Evolutionary conservation across 1,140 invertebrate species (phyloP), one percentile per base, ranked within the genome.

Genomic region (Cotesia vestalis): DNA sequence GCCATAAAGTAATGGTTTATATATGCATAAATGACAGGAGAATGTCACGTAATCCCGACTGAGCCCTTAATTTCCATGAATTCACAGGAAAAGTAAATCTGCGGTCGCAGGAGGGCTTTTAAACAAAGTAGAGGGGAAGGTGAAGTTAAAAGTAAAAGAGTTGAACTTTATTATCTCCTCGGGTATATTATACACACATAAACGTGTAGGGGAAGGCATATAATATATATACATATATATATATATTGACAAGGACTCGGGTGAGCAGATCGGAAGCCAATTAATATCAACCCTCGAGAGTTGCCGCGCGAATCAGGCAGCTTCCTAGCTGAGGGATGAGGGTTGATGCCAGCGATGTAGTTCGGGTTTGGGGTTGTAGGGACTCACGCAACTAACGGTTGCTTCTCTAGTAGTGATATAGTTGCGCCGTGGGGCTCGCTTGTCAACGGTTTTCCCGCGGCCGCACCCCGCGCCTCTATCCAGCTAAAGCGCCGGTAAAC

Each of bases 231-330:
- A 35, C 27, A 34, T 27, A 60, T 60, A 34, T 11, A 60, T 35
- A 35, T 17, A 34, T 11, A 14, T 12, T 55, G 27, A 12, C 17
- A 53, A 57, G 70, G 27, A 40, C 17, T 20, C 4, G 40, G 40
- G 68, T 52, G 73, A 52, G 70, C 71, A 72, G 79, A 84, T 86
- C 80, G 83, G 82, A 84, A 84, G 82, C 82, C 81, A 84, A 86
- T 86, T 86, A 86, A 85, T 85, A 84, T 78, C 72, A 74, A 70
- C 20, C 60, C 70, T 57, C 69, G 53, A 38, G 67, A 35, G 17
- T 38, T 80, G 76, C 73, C 74, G 74, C 34, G 52, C 34, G 20
- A 35, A n/a, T 38, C 9, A 46, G 12, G 62, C 14, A 64, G 62
- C 40, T 64, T 64, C 40, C 34, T 64, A 8, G 36, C 40, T 14